Evolutionary conservation across 2,888 invertebrate genomes (phyloP), one percentile per base, ranked within the genome.

Genomic region (Parnassius smintheus): DNA sequence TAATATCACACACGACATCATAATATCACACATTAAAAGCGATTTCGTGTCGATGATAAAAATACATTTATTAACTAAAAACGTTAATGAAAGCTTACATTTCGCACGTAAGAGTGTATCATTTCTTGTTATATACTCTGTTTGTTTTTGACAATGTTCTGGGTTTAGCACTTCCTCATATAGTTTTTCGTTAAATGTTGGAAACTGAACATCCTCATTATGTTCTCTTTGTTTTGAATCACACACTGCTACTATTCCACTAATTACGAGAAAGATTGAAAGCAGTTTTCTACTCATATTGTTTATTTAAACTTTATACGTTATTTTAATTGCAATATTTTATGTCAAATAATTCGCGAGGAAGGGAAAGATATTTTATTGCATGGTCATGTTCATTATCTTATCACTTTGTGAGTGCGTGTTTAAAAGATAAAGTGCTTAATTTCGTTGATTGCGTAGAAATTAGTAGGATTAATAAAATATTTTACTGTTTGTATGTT

Each of bases 121-220:
- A 22, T 61, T 61, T 42, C 49, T 46, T 7, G 11, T 57, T 52
- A 62, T 53, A 44, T 62, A 62, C 9, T 54, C 2, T 42, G 57
- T 18, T 58, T 62, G 62, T 11, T 22, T 18, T 49, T 54, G 48
- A 42, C 62, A 62, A 12, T 49, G 22, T 54, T 62, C 53, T 48
- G 62, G 53, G 54, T 58, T 41, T 18, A 62, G 57, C 9, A 62
- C 62, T 7, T 62, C 53, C n/a, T 53, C 18, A 9, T 62, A 62
- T 2, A 62, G 42, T 4, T 62, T 25, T 11, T 44, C 48, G 48
- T 62, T 57, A 44, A 62, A 62, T 3, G 62, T 53, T 35, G 53
- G 48, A 25, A 49, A 46, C 2, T 25, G 2, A 9, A 62, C 48
- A 35, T 58, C 25, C 44, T 58, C 57, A 13, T 54, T 62, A n/a